Evolutionary conservation across 1,140 invertebrate genomes (phyloP).

Genomic region (Scaptomyza graminum): DNA sequence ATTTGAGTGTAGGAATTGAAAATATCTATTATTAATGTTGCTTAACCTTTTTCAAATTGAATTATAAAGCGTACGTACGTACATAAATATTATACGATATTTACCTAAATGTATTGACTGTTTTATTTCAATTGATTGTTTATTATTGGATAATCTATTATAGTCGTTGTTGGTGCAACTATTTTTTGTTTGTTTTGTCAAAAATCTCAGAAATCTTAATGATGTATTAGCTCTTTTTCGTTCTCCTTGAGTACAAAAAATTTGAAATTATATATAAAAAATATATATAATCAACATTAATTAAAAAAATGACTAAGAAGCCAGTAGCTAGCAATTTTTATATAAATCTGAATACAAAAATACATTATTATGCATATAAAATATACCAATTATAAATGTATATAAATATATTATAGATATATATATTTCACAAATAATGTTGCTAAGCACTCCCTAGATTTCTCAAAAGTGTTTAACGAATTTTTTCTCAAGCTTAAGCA

Average conservation of each 20-base stretch:
- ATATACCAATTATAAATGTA: constrained; percentile 11
- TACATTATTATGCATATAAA: constrained; percentile 62
- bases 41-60: constrained; percentile 35
- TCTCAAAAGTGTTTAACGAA: too few species aligned
- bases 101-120: constrained; percentile 20
- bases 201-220: constrained; percentile 52
- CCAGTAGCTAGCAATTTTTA: constrained; percentile 28
- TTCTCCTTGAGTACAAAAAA: constrained; percentile 58
- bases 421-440: constrained; percentile 61
- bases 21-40: constrained; percentile 17
- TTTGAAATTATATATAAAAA: constrained; percentile 60
- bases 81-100: constrained; percentile 25
- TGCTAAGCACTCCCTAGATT: too few species aligned
- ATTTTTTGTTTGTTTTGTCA: constrained; percentile 27
- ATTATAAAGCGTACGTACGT: constrained; percentile 46
- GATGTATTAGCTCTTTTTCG: constrained; percentile 40
- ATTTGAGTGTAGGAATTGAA: constrained; percentile 21
- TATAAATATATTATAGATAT: constrained; percentile 51
- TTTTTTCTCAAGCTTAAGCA: too few species aligned
- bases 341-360: constrained; percentile 76
- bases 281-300: constrained; percentile 57
- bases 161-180: constrained; percentile 61
- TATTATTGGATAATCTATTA: constrained; percentile 25
- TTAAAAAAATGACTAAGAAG: constrained; percentile 51
- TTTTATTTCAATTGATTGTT: constrained; percentile 32